Base-by-base conservation (phyloP, 2,113 vertebrate genomes). In the Baryphthengus martii region DNA sequence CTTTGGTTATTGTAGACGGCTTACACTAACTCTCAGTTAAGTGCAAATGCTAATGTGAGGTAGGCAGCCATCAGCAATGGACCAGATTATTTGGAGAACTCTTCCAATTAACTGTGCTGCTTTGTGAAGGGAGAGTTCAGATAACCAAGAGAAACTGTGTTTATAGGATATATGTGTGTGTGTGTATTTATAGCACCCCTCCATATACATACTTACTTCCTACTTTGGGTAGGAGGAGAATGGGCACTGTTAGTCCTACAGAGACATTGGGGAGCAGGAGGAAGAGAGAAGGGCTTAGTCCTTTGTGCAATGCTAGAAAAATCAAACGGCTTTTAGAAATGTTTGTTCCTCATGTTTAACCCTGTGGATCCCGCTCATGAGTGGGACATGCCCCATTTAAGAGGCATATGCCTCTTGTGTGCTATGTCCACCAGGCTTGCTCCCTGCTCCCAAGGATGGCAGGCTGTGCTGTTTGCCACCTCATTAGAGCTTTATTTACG, bases 141-240 rank as follows among this genome's bases (percentile, higher is more conserved):
- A 81, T 87, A 94, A 55, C 83, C 61, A 85, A 52, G 70, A 71
- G 77, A 79, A 92, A 70, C 66, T 52, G 73, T 49, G 19, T 72
- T 92, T 72, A 53, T 56, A 39, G 71, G 85, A 35, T 3, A 72
- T 3, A 35, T 65, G 10, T 80, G 37, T 63, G n/a, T 56, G 59
- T 37, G 31, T 66, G 39, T 93, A 90, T 97, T 95, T 90, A 73
- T 92, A 92, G 85, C 50, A 82, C 7, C 26, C 40, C 6, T 89
- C 56, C 61, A 37, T 52, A 49, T 58, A 40, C 23, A 13, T 71
- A 74, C 62, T 78, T 84, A 55, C 65, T 86, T 86, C 61, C 56
- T 86, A 0, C 31, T 11, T 67, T 75, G 42, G 44, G 86, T 42
- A 20, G 61, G 56, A 90, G 39, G 83, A 74, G 83, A 68, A 90